A percentile compares a stretch with the other conserved stretches of the same genome.
Conservation (phyloP, 2,888 invertebrate species). For the Trachelus iudaicus region DNA sequence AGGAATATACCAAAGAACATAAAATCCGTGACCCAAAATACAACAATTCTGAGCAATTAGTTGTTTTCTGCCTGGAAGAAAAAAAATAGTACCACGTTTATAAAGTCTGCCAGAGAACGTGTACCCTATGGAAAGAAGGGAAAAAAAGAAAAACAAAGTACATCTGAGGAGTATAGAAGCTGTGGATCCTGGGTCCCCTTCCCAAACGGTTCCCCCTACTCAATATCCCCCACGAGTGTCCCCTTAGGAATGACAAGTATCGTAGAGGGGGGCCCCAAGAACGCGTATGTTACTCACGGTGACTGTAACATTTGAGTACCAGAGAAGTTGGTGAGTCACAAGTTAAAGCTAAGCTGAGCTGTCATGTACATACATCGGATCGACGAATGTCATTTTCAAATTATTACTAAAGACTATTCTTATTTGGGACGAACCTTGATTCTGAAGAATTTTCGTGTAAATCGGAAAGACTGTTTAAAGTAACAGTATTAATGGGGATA, state of each 20-base stretch:
- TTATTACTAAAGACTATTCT: background rate
- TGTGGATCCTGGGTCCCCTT: background rate
- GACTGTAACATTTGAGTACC: background rate
- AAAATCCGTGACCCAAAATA: background rate
- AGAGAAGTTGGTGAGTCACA: background rate
- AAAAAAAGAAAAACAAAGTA: background rate
- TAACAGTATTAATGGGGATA: background rate
- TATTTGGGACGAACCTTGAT: background rate
- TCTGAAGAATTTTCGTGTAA: background rate
- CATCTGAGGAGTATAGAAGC: background rate
- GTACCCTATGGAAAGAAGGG: background rate
- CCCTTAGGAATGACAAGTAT: background rate
- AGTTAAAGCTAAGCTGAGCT: background rate
- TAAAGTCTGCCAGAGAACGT: background rate
- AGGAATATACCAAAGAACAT: background rate
- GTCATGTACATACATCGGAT: background rate
- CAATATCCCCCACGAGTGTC: background rate
- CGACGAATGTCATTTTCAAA: background rate
- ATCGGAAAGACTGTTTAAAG: background rate
- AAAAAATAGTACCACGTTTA: background rate
- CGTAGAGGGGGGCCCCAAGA: background rate
- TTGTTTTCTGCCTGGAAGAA: background rate
- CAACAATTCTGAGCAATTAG: background rate
- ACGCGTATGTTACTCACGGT: background rate
- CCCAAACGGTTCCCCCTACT: background rate